A percentile compares a stretch with the other conserved stretches of the same genome.
Evolutionary conservation across 2,888 invertebrate genomes (phyloP).

Genomic region (Rotaria sp.): DNA sequence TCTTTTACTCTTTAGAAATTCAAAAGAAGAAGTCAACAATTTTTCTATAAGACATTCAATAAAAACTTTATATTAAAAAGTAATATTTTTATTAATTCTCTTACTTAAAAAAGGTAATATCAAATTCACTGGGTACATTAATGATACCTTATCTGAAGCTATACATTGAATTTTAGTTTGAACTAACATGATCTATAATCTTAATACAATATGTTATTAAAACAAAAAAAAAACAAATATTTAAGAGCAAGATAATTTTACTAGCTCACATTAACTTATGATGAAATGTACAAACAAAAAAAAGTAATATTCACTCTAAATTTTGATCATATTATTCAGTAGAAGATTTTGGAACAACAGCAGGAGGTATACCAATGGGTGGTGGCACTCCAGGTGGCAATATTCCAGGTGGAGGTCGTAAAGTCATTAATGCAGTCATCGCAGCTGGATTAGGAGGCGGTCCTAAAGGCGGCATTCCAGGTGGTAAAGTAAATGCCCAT

Average conservation of each 20-base stretch:
- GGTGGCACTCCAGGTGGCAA: constrained; percentile 29
- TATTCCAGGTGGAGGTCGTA: constrained; percentile 31
- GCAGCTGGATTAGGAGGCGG: constrained; percentile 31
- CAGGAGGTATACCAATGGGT: constrained; percentile 4
- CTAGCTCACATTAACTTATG: background rate
- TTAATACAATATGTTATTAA: too few relatives aligned
- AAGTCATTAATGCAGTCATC: constrained; percentile 19
- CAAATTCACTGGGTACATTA: too few relatives aligned
- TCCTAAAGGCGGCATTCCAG: background rate
- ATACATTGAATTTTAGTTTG: too few relatives aligned
- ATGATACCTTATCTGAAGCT: too few relatives aligned
- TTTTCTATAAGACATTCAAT: too few relatives aligned
- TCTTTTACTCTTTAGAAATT: too few relatives aligned
- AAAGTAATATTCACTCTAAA: background rate
- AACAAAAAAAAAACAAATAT: too few relatives aligned
- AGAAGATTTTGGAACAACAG: background rate
- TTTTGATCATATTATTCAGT: background rate
- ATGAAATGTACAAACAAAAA: background rate
- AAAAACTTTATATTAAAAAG: too few relatives aligned
- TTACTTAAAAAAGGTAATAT: too few relatives aligned
- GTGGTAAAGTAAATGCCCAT: background rate
- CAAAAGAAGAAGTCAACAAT: too few relatives aligned
- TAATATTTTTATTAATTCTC: too few relatives aligned
- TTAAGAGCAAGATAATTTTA: background rate
- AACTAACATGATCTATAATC: too few relatives aligned